These are phyloP conservation scores for Danaus plexippus DNA, from an alignment of 1,140 invertebrate genomes.

Conservation along the genomic window DNA sequence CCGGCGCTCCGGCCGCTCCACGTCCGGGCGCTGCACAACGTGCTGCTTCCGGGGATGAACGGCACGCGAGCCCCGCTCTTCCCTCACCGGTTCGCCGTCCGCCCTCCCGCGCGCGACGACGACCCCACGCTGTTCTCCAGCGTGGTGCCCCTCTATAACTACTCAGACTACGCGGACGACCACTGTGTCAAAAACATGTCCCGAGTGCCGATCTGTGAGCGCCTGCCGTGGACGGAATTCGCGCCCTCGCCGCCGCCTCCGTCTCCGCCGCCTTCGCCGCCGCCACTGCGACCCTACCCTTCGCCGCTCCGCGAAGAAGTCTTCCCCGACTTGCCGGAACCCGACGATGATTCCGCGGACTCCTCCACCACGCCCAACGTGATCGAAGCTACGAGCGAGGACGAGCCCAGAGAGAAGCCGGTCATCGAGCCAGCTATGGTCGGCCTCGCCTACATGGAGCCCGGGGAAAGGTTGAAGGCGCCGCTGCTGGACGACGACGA, in stretches of 20 bases:
- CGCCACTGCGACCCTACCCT: slow-evolving; percentile 42
- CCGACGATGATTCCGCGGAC: slow-evolving; percentile 4
- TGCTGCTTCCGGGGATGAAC: slow-evolving; percentile 50
- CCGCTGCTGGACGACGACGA: slow-evolving; percentile 29
- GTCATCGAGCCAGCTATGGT: slow-evolving; percentile 29
- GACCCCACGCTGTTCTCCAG: slow-evolving; percentile 48
- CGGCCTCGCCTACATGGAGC: slow-evolving; percentile 29
- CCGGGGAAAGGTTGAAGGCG: slow-evolving; percentile 45
- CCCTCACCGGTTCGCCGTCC: slow-evolving; percentile 49
- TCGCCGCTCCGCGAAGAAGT: slow-evolving; percentile 5
- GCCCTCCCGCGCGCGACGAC: slow-evolving; percentile 40
- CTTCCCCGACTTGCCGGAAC: slow-evolving; percentile 7
- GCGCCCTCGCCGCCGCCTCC: slow-evolving; percentile 40
- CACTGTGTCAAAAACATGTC: slow-evolving; percentile 58
- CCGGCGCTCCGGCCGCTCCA: slow-evolving; percentile 30
- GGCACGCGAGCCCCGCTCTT: slow-evolving; percentile 44
- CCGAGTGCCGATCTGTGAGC: slow-evolving; percentile 41
- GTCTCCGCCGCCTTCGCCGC: slow-evolving; percentile 38
- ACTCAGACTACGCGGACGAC: slow-evolving; percentile 65
- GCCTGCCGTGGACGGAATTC: slow-evolving; percentile 47
- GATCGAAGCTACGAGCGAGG: slow-evolving; percentile 4
- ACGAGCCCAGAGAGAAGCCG: slow-evolving; percentile 1
- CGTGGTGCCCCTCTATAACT: slow-evolving; percentile 66
- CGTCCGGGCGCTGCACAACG: slow-evolving; percentile 49
- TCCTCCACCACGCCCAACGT: slow-evolving; percentile 9